Evolutionary conservation across 2,113 vertebrate genomes (phyloP).

Genomic region (Lophura nycthemera): DNA sequence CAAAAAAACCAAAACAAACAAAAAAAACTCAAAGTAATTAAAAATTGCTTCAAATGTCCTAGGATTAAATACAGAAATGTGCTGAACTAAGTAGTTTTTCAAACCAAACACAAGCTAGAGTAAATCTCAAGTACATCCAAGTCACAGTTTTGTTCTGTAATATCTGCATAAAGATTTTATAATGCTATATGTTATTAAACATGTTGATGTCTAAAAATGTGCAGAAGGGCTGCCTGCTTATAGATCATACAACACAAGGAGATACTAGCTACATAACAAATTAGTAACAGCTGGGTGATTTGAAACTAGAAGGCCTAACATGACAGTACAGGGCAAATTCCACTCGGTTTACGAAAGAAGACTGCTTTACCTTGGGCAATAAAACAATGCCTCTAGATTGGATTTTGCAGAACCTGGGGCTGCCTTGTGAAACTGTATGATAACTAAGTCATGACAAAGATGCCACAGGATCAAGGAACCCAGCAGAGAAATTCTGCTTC

Average conservation of each 20-base stretch:
- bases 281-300: constrained; percentile 57
- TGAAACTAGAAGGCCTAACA: constrained; percentile 53
- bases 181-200: constrained; percentile 17
- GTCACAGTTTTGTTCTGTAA: not conserved
- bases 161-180: not conserved
- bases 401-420: constrained; percentile 43
- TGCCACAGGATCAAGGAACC: constrained; percentile 40
- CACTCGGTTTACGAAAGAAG: constrained; percentile 44
- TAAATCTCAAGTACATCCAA: not conserved
- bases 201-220: not conserved
- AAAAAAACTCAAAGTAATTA: not conserved
- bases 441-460: constrained; percentile 55
- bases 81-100: not conserved
- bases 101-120: not conserved
- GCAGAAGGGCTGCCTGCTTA: not conserved
- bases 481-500: constrained; percentile 55
- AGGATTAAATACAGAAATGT: not conserved
- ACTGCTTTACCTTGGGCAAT: constrained; percentile 44
- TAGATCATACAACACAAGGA: not conserved
- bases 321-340: constrained; percentile 53
- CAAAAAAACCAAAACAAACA: too few species aligned
- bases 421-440: not conserved
- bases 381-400: constrained; percentile 45
- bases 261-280: constrained; percentile 50
- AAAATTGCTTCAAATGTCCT: not conserved